phyloP scores from a whole-genome alignment of 2,797 vertebrate genomes.

The Enteromius unitaeniatus region DNA sequence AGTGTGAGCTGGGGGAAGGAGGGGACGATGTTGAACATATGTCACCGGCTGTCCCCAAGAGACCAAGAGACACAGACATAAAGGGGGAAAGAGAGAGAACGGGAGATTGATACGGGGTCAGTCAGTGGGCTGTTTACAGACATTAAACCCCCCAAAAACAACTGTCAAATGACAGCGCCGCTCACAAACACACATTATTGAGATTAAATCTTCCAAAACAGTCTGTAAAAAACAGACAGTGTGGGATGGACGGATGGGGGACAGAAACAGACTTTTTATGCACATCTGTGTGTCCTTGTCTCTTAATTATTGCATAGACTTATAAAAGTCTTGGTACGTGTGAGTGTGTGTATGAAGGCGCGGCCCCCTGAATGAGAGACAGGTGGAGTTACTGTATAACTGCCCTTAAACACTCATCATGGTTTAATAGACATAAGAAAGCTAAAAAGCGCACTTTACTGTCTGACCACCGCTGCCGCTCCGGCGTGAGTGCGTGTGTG shows the following conservation, averaged over 20 bases:
- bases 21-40: constrained; percentile 86
- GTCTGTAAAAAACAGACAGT: constrained; percentile 55
- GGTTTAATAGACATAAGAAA: constrained; percentile 79
- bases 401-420: constrained; percentile 80
- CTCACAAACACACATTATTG: constrained; percentile 50
- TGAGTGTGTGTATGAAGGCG: constrained; percentile 66
- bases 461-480: constrained; percentile 70
- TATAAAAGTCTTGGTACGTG: constrained; percentile 70
- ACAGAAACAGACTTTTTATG: constrained; percentile 46
- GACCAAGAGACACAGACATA: constrained; percentile 66
- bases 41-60: constrained; percentile 81
- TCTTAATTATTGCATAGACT: constrained; percentile 80
- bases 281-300: constrained; percentile 73
- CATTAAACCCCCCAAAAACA: constrained; percentile 62
- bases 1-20: constrained; percentile 63
- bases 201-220: constrained; percentile 72
- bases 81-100: constrained; percentile 34
- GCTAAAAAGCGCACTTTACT: constrained; percentile 74
- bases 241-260: neutral
- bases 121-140: constrained; percentile 63
- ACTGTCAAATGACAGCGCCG: constrained; percentile 49
- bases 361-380: constrained; percentile 71
- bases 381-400: constrained; percentile 72
- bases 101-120: constrained; percentile 41
- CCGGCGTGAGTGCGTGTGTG: constrained; percentile 36